A percentile compares a stretch with the other conserved stretches of the same genome.
Conservation (phyloP, 2,113 vertebrate genomes). For the Aegithalos caudatus region DNA sequence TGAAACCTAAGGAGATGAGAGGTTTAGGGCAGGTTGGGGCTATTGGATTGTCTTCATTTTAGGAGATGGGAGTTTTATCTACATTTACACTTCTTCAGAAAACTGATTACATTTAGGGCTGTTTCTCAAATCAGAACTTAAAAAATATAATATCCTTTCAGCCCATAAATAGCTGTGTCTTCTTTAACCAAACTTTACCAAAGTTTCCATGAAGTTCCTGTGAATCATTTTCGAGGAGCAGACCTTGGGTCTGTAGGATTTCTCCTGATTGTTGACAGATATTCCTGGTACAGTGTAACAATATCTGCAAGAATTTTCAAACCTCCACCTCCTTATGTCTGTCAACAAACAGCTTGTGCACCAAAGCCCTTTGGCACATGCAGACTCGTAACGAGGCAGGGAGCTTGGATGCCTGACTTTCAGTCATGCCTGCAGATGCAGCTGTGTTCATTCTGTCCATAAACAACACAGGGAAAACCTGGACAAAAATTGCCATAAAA, state of each 20-base stretch:
- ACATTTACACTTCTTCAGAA: background rate
- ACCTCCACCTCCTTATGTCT: slow-evolving; percentile 33
- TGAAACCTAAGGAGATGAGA: background rate
- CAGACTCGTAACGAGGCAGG: background rate
- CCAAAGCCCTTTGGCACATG: slow-evolving; percentile 17
- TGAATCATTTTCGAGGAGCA: background rate
- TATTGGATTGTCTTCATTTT: background rate
- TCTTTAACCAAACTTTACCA: background rate
- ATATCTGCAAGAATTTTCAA: slow-evolving; percentile 61
- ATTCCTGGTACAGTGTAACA: slow-evolving; percentile 60
- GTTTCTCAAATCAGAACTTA: background rate
- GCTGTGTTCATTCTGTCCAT: background rate
- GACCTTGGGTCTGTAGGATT: slow-evolving; percentile 7
- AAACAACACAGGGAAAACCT: background rate
- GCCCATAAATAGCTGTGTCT: background rate
- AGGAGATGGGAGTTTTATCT: background rate
- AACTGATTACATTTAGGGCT: background rate
- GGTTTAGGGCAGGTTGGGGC: background rate
- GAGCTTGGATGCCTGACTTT: background rate
- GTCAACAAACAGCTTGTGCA: slow-evolving; percentile 41
- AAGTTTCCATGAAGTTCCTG: background rate
- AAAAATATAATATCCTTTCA: background rate
- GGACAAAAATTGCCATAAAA: background rate
- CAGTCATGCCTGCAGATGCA: background rate
- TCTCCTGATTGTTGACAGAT: slow-evolving; percentile 38